Evolutionary conservation across 2,888 invertebrate genomes (phyloP), one percentile per base, ranked within the genome.

Genomic region (Phymatocera aterrima): DNA sequence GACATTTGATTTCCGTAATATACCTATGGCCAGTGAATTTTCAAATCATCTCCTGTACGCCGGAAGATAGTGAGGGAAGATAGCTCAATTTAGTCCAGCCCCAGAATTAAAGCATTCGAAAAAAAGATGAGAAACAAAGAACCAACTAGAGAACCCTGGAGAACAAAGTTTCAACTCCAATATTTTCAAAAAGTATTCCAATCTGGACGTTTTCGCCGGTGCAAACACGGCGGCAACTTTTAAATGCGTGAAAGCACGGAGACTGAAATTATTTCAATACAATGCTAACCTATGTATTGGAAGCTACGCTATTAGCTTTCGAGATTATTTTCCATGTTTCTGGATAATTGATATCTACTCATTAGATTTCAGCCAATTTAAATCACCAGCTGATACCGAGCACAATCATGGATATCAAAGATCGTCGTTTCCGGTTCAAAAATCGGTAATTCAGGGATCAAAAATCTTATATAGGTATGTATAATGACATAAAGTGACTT

Each of bases 21-120:
- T n/a, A n/a, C n/a, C n/a, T n/a, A n/a, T n/a, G 34, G 64, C 18
- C 18, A 34, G 34, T 64, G n/a, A 64, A 37, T 64, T 64, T 64
- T 37, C 15, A 46, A 46, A 43, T 65, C 65, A 65, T 43, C 24
- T 24, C 68, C 46, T 12, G 24, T 24, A 46, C 46, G 15, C 68
- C 21, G 0, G 24, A 68, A 46, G n/a, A n/a, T n/a, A n/a, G n/a
- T n/a, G n/a, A n/a, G n/a, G n/a, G n/a, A n/a, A n/a, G n/a, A n/a
- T n/a, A n/a, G n/a, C n/a, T n/a, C n/a, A n/a, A n/a, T n/a, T n/a
- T n/a, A n/a, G n/a, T n/a, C n/a, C n/a, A n/a, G n/a, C n/a, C n/a
- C n/a, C n/a, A n/a, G n/a, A n/a, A n/a, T n/a, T n/a, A n/a, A n/a
- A n/a, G n/a, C n/a, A n/a, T n/a, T n/a, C n/a, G n/a, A n/a, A n/a